Percentiles rank a stretch among this genome's conserved stretches.
Conservation (phyloP, 2,113 vertebrate genomes). For the Forbesichthys agassizii region DNA sequence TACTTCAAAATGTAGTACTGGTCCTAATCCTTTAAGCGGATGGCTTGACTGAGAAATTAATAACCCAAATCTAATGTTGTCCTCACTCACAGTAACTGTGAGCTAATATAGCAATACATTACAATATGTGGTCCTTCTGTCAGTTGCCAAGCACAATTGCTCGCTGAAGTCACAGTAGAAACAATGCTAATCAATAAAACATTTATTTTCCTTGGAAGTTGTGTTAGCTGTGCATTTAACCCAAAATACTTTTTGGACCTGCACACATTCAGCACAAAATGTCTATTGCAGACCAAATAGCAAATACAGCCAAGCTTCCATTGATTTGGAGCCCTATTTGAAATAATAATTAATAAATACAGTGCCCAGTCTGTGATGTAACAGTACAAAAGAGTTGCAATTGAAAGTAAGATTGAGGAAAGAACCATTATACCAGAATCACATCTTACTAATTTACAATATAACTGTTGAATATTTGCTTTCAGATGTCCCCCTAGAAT, state of each 20-base stretch:
- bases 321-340: too few relatives aligned
- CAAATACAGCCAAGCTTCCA: too few relatives aligned
- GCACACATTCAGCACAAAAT: too few relatives aligned
- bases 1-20: slow-evolving; percentile 20
- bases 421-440: slow-evolving; percentile 67
- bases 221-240: too few relatives aligned
- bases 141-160: neutral
- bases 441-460: slow-evolving; percentile 65
- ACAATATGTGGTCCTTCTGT: neutral
- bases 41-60: slow-evolving; percentile 17
- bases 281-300: too few relatives aligned
- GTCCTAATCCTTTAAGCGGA: slow-evolving; percentile 40
- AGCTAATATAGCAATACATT: slow-evolving; percentile 9
- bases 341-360: too few relatives aligned
- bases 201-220: too few relatives aligned
- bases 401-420: slow-evolving; percentile 38
- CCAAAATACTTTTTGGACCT: too few relatives aligned
- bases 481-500: slow-evolving; percentile 34
- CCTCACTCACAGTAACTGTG: slow-evolving; percentile 3
- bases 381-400: slow-evolving; percentile 28
- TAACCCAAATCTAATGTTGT: slow-evolving; percentile 32
- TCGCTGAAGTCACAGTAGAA: neutral
- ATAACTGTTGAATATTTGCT: slow-evolving; percentile 40
- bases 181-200: too few relatives aligned
- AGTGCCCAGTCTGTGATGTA: neutral